These are phyloP conservation scores for Pelvicachromis taeniatus DNA, from an alignment of 2,113 vertebrate species.

Conservation along the genomic window DNA sequence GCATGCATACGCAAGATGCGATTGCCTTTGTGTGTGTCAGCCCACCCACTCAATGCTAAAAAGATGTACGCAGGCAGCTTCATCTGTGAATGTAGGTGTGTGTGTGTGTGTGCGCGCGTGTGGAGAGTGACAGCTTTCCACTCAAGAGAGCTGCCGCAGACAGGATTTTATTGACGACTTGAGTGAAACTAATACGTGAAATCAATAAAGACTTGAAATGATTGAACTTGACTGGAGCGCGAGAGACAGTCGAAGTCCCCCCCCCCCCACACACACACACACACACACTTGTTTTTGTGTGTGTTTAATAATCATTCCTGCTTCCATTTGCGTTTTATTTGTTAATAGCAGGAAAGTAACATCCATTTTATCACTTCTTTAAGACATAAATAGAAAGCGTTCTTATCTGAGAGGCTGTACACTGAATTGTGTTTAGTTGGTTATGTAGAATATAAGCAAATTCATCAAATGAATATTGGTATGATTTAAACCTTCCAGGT, in stretches of 20 bases:
- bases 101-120: neutral
- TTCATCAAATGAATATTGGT: neutral
- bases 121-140: neutral
- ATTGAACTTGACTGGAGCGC: constrained; percentile 19
- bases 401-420: neutral
- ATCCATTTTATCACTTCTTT: neutral
- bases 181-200: neutral
- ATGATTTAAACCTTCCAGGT: constrained; percentile 68
- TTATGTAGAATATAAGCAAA: neutral
- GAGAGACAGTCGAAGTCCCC: neutral
- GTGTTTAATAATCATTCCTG: neutral
- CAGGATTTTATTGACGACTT: constrained; percentile 11
- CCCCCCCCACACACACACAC: no score
- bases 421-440: neutral
- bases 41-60: neutral
- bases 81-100: neutral
- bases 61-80: neutral
- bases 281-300: neutral
- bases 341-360: neutral
- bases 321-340: neutral
- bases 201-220: constrained; percentile 22
- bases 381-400: neutral
- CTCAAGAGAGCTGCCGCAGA: neutral
- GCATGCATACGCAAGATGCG: neutral
- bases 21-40: neutral